Evolutionary conservation across 2,888 invertebrate genomes (phyloP).

Genomic region (Sesia bembeciformis): DNA sequence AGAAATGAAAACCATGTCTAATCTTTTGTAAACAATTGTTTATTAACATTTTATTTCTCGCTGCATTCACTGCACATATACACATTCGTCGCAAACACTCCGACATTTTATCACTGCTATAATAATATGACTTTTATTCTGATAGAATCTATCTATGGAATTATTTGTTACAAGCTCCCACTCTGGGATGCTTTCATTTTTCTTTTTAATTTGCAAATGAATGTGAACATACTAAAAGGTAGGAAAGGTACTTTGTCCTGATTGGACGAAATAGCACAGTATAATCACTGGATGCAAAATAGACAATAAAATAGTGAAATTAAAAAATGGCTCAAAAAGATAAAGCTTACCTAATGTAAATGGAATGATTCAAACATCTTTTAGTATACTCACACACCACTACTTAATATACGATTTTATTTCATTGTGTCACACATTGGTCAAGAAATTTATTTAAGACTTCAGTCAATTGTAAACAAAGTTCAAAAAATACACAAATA

Average conservation of each 20-base stretch:
- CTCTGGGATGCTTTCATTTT: constrained; percentile 64
- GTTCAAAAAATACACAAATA: constrained; percentile 58
- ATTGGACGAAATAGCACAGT: constrained; percentile 31
- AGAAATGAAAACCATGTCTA: constrained; percentile 45
- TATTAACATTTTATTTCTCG: constrained; percentile 74
- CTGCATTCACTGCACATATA: constrained; percentile 59
- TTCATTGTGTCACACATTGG: constrained; percentile 46
- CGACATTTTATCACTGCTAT: constrained; percentile 54
- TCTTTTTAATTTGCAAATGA: constrained; percentile 54
- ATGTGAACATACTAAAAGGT: constrained; percentile 69
- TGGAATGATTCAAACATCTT: constrained; percentile 69
- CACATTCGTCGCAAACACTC: constrained; percentile 59
- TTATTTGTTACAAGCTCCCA: constrained; percentile 46
- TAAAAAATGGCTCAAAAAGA: constrained; percentile 42
- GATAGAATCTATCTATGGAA: constrained; percentile 62
- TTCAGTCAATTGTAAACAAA: constrained; percentile 66
- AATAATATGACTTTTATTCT: constrained; percentile 65
- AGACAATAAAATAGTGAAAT: constrained; percentile 49
- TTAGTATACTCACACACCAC: constrained; percentile 63
- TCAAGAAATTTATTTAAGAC: constrained; percentile 48
- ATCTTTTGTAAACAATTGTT: constrained; percentile 76
- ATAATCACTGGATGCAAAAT: constrained; percentile 43
- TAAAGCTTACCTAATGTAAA: constrained; percentile 42
- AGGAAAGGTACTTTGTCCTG: constrained; percentile 39
- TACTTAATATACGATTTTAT: constrained; percentile 51